Evolutionary conservation across 2,113 vertebrate species (phyloP), one percentile per base, ranked within the genome.

Genomic region (Bubo blakistoni): DNA sequence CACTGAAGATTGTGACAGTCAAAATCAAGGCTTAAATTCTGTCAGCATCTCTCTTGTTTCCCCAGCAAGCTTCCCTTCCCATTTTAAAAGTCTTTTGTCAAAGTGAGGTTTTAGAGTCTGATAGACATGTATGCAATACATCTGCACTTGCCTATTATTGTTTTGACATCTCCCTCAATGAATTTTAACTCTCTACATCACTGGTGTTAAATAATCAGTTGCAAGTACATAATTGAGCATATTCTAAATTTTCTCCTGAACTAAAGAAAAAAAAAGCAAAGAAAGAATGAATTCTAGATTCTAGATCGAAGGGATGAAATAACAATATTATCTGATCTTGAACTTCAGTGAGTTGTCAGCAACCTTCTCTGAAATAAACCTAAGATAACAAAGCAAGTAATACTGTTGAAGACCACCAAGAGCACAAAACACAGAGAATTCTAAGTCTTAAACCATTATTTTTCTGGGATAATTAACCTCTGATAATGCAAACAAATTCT

Each of bases 401-500:
- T 65, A 24, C 11, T 55, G 4, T 25, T 84, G 42, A 71, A 90
- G 19, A 81, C 8, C 47, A 38, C 11, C 47, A 44, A 38, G 25
- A 66, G 16, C 22, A 86, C 21, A 88, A 61, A 92, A 42, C 44
- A 67, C 11, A 86, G 51, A 55, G 7, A 30, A 49, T 47, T 61
- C 40, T 52, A 84, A 63, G 80, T 70, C 55, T 76, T 59, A 71
- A 63, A 58, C 6, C 29, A 52, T 61, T 51, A 52, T 16, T 47
- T 74, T 90, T 83, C 78, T 55, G 12, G 38, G 15, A 86, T 90
- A 97, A 97, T 90, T 76, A 94, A 88, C 71, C 49, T 97, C 63
- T 47, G n/a, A 91, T 77, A 91, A 96, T 86, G 26, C 26, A 94
- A 94, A 94, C 34, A 92, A 90, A 59, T 82, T 97, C 69, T 77